Conservation (phyloP, 2,888 invertebrate genomes). For the Rambutsinella grinnellia region DNA sequence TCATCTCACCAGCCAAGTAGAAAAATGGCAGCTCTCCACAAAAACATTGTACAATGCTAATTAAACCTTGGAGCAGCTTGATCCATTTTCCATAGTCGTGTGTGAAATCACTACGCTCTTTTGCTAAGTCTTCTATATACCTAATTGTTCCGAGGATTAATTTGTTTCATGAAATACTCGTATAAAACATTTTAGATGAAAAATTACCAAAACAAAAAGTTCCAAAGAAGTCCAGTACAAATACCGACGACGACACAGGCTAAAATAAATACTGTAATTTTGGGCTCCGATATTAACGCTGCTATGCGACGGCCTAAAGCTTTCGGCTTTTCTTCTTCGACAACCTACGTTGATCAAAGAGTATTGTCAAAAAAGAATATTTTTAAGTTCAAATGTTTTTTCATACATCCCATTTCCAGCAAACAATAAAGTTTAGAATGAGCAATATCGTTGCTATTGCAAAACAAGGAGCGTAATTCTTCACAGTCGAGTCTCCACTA, state of each 20-base stretch:
- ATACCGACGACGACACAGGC: slow-evolving; percentile 88
- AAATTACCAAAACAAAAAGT: slow-evolving; percentile 84
- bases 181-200: not conserved
- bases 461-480: slow-evolving; percentile 85
- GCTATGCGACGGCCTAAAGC: slow-evolving; percentile 75
- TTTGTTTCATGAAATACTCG: too few species aligned
- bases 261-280: slow-evolving; percentile 80
- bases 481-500: slow-evolving; percentile 75
- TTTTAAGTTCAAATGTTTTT: not conserved
- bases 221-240: slow-evolving; percentile 88
- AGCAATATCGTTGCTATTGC: slow-evolving; percentile 73
- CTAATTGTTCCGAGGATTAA: too few species aligned
- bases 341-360: slow-evolving; percentile 57
- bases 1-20: slow-evolving; percentile 76
- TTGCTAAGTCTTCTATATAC: slow-evolving; percentile 44
- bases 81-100: slow-evolving; percentile 70
- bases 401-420: slow-evolving; percentile 64
- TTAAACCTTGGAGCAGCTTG: slow-evolving; percentile 82
- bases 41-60: slow-evolving; percentile 84
- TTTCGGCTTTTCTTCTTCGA: slow-evolving; percentile 62
- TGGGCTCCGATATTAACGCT: slow-evolving; percentile 75
- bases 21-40: slow-evolving; percentile 89
- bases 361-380: not conserved
- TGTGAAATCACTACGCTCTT: not conserved
- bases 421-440: slow-evolving; percentile 59